phyloP scores from a whole-genome alignment of 1,140 invertebrate genomes.

The Nasonia longicornis region DNA sequence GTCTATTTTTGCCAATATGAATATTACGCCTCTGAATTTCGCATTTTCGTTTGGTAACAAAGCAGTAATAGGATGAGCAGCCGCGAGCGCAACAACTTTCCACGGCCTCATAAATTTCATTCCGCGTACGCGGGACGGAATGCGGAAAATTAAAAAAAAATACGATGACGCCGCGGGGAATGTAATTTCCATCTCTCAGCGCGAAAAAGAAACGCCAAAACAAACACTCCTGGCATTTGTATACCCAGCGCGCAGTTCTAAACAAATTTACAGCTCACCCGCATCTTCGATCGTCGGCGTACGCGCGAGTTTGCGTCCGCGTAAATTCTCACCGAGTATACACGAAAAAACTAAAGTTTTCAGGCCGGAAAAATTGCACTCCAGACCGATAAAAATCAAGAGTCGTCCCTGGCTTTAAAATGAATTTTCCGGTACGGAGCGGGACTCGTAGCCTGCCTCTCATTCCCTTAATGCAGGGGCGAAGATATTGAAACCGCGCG shows the following conservation, averaged over 20 bases:
- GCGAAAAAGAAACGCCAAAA: neutral
- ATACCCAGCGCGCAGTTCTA: neutral
- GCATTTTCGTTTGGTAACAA: too few relatives aligned
- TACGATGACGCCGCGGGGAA: too few relatives aligned
- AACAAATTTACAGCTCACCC: neutral
- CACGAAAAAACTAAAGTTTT: neutral
- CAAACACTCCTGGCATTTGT: neutral
- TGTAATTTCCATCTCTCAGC: too few relatives aligned
- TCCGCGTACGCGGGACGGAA: neutral
- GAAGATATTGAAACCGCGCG: neutral
- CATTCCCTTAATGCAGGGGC: neutral
- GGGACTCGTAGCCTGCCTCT: neutral
- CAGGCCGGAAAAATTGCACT: slow-evolving; percentile 3
- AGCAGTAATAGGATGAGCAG: too few relatives aligned
- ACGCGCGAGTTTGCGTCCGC: neutral
- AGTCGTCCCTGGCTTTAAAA: neutral
- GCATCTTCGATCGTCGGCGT: neutral
- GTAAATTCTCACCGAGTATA: too few relatives aligned
- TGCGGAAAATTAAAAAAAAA: neutral
- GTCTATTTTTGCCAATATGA: too few relatives aligned
- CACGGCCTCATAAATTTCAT: neutral
- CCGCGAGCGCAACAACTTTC: too few relatives aligned
- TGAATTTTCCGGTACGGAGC: neutral
- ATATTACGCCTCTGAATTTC: too few relatives aligned
- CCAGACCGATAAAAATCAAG: slow-evolving; percentile 5